A percentile compares a stretch with the other conserved stretches of the same genome.
phyloP scores from a whole-genome alignment of 2,113 vertebrate species.

The Panthera leo region DNA sequence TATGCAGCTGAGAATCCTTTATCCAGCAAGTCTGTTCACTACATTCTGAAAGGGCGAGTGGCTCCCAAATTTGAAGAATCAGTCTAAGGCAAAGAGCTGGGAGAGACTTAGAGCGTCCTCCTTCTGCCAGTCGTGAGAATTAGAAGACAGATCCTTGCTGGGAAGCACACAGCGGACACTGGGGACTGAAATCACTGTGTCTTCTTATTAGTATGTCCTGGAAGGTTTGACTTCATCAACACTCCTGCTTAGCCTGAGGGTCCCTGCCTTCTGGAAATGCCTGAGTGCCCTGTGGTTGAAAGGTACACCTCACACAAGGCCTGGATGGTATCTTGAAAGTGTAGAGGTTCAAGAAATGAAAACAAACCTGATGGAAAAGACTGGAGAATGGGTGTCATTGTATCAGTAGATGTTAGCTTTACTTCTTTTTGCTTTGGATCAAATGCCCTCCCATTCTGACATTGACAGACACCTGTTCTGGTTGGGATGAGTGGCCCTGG shows the following conservation, averaged over 20 bases:
- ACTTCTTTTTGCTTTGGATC: background rate
- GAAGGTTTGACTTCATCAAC: background rate
- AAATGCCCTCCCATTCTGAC: background rate
- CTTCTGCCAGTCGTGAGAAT: background rate
- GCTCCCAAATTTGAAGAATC: background rate
- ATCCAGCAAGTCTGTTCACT: background rate
- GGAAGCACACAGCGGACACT: background rate
- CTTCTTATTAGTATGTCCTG: background rate
- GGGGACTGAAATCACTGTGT: too few relatives aligned
- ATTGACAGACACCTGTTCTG: background rate
- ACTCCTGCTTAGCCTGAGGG: background rate
- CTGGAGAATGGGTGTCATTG: rapidly evolving
- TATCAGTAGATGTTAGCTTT: rapidly evolving
- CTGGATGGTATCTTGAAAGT: background rate
- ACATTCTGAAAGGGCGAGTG: background rate
- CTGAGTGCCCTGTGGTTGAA: background rate
- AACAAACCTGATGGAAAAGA: background rate
- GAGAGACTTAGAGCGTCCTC: background rate
- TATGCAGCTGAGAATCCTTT: too few relatives aligned
- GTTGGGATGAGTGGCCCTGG: background rate
- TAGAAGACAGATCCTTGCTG: background rate
- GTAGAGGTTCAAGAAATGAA: background rate
- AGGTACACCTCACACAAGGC: background rate
- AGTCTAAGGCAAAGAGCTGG: background rate
- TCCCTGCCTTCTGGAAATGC: background rate